These are phyloP conservation scores for Oscheius sp. DNA, from an alignment of 2,888 invertebrate genomes.

Conservation along the genomic window DNA sequence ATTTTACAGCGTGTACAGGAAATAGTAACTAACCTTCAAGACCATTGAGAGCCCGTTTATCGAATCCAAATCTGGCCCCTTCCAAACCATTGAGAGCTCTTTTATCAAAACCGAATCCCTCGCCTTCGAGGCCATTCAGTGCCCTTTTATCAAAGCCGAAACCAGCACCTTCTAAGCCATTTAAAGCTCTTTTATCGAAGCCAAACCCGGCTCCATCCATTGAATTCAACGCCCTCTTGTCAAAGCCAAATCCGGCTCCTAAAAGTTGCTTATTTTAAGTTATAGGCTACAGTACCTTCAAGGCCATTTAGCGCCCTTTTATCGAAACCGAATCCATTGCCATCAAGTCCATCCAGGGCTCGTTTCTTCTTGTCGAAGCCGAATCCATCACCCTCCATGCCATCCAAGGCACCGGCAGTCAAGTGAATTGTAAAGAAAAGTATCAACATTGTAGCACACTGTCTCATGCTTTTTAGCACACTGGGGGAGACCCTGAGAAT, in stretches of 20 bases:
- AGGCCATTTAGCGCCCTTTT: conserved; percentile 37
- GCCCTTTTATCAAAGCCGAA: conserved; percentile 58
- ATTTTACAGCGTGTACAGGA: no score
- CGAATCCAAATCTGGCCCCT: conserved; percentile 53
- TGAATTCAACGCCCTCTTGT: conserved; percentile 36
- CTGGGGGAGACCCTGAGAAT: no score
- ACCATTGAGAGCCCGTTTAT: conserved; percentile 49
- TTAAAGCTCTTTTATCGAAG: conserved; percentile 54
- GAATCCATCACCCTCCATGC: conserved; percentile 49
- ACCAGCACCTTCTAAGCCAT: conserved; percentile 48
- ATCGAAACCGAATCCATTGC: conserved; percentile 46
- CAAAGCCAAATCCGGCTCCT: conserved; percentile 49
- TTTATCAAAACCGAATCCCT: conserved; percentile 57
- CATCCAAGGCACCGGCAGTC: conserved; percentile 41
- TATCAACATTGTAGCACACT: neutral
- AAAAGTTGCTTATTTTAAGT: neutral
- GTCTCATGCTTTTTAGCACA: no score
- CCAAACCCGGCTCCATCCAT: conserved; percentile 54
- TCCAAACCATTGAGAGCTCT: conserved; percentile 49
- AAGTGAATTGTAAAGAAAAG: conserved; percentile 15
- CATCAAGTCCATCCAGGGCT: conserved; percentile 50
- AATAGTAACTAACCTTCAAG: conserved; percentile 43
- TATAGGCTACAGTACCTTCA: conserved; percentile 22
- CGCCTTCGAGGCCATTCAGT: conserved; percentile 49
- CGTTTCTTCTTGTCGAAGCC: conserved; percentile 47